phyloP scores from a whole-genome alignment of 37 sponge, comb jelly and placozoan genomes.

The Diacarnus erythraeanus region DNA sequence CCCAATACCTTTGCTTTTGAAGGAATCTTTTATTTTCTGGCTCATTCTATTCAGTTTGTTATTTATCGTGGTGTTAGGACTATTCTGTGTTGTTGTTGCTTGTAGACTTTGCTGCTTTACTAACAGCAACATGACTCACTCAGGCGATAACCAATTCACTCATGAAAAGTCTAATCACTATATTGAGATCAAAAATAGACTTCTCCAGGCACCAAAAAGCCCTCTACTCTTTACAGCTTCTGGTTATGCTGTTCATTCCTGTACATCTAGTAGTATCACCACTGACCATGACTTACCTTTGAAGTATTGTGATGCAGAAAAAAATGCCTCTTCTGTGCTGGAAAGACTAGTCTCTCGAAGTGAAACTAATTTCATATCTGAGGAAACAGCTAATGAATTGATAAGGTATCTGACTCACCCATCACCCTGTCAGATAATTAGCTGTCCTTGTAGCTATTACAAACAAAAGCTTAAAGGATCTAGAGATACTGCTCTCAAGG shows the following conservation, averaged over 20 bases:
- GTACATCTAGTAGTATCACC: not conserved
- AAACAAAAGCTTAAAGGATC: not conserved
- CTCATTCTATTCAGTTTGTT: not conserved
- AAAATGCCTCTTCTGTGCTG: not conserved
- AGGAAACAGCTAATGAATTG: not conserved
- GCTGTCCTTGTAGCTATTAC: not conserved
- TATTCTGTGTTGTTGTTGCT: too few relatives aligned
- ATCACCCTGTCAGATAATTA: not conserved
- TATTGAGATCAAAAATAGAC: not conserved
- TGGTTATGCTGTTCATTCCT: not conserved
- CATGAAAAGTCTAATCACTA: too few relatives aligned
- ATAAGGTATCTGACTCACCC: not conserved
- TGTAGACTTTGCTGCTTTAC: too few relatives aligned
- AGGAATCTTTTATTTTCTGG: not conserved
- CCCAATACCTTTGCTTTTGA: not conserved
- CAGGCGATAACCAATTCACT: not conserved
- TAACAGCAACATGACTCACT: not conserved
- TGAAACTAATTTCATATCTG: not conserved
- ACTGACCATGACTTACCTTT: not conserved
- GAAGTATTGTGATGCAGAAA: not conserved
- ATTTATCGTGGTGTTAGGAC: not conserved
- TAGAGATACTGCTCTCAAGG: not conserved
- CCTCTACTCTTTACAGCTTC: not conserved
- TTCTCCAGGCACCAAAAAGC: not conserved
- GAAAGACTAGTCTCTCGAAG: not conserved